Base-by-base conservation (phyloP, 2,797 vertebrate species). In the Phrynocephalus forsythii region DNA sequence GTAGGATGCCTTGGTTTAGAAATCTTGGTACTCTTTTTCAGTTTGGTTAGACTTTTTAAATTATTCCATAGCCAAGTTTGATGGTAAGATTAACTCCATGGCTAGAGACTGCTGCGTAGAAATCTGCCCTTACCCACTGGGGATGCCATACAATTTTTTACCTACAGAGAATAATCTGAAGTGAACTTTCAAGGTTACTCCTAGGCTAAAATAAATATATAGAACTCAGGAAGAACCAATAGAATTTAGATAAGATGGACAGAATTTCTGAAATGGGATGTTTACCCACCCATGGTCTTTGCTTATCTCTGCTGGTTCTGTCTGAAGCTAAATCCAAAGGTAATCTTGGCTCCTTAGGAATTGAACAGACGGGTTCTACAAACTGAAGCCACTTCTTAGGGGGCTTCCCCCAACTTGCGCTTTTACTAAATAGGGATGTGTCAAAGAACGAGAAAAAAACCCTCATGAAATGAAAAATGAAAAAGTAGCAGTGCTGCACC, bases 101-200 rank as follows among this genome's bases (percentile, higher is more conserved):
- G 22, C 26, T 30, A 84, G 50, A 52, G 38, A 72, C 24, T 9
- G 10, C 48, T 10, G 48, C 69, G 48, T 26, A 86, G 67, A 83
- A 83, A 71, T 28, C 26, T 83, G 8, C 68, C 52, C 28, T 56
- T 30, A 83, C 68, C n/a, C 24, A 44, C 44, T 18, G 44, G n/a
- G 38, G 26, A 6, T 52, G 68, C 68, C 56, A 72, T 13, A 24
- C 38, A 20, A 82, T 9, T 75, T 75, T 66, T 63, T 82, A 75
- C 56, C 44, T 50, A 38, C 10, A 66, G 30, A 26, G 60, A 66
- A 71, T 28, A 52, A 79, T 71, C 85, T 20, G 30, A 7, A 76
- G 60, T 76, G 33, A 85, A 85, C 50, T 50, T 79, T 66, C 38
- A 79, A 67, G 15, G 28, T 86, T 72, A 56, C 30, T 79, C 52